Evolutionary conservation across 2,113 vertebrate species (phyloP).

Genomic region (Phrynosoma platyrhinos): DNA sequence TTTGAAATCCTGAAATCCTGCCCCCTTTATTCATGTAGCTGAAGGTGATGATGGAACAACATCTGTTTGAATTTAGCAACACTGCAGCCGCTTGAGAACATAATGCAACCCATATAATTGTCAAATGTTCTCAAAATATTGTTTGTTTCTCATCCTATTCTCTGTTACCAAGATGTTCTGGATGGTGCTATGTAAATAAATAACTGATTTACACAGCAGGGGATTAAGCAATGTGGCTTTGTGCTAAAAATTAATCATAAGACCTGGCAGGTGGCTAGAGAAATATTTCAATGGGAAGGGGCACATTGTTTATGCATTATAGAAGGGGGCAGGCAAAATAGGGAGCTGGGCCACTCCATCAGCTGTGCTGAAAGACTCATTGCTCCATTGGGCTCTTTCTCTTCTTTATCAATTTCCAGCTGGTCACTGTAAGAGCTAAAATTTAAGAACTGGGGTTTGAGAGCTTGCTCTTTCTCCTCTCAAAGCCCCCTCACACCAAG

Average conservation of each 20-base stretch:
- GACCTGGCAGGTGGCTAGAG: neutral
- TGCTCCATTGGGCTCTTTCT: neutral
- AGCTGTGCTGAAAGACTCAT: neutral
- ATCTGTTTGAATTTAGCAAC: slow-evolving; percentile 23
- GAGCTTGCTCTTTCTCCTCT: too few relatives aligned
- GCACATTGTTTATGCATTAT: neutral
- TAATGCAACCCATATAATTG: neutral
- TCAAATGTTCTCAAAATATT: slow-evolving; percentile 13
- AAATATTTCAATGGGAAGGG: neutral
- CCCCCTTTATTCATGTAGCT: neutral
- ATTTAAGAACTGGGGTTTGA: neutral
- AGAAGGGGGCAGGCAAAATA: neutral
- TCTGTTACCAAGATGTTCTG: slow-evolving; percentile 4
- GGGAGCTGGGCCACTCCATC: neutral
- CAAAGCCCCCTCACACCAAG: too few relatives aligned
- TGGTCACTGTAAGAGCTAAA: neutral
- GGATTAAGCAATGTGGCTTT: neutral
- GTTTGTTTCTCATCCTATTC: slow-evolving; percentile 9
- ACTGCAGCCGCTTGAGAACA: neutral
- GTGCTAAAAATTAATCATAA: slow-evolving; percentile 22
- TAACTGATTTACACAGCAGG: slow-evolving; percentile 6
- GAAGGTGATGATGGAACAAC: slow-evolving; percentile 9
- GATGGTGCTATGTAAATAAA: slow-evolving; percentile 14
- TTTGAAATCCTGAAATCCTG: slow-evolving; percentile 10
- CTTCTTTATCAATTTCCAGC: neutral